Evolutionary conservation across 2,888 invertebrate genomes (phyloP), one percentile per base, ranked within the genome.

Genomic region (Dryocosmus kuriphilus): DNA sequence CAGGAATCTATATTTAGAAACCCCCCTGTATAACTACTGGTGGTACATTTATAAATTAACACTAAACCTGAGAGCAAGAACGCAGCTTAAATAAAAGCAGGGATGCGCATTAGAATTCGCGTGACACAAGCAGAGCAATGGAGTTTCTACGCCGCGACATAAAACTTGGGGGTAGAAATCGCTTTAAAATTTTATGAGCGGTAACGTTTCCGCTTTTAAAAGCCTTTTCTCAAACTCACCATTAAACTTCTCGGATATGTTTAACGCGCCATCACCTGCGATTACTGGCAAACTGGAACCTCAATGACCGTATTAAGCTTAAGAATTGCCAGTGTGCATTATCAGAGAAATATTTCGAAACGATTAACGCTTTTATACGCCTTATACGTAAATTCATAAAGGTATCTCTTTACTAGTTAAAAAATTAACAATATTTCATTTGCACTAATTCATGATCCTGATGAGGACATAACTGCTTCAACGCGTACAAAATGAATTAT

Each of bases 161-260:
- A 86, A 87, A 88, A 86, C 83, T 85, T 80, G 67, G 79, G 77
- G 77, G 84, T 86, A 87, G 86, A 89, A 90, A 90, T 89, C 86
- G 87, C 85, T 88, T 87, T 85, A 85, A 88, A 89, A 89, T 89
- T 90, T 89, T 88, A 90, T 84, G 89, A 89, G 81, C 88, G 82
- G 83, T 85, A 85, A 87, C 88, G 85, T 86, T 88, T 86, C 87
- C 82, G 81, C 83, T 83, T 83, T 85, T 85, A 84, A 88, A 87
- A 87, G 86, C 86, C 86, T 86, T 86, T 86, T 85, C 83, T 86
- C 85, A 86, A 88, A 85, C 79, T 83, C 78, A 84, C 85, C 86
- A 84, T 88, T 89, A 87, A 87, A 85, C 81, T 80, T 82, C 80
- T 74, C 82, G 79, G 81, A 77, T 81, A 80, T 83, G 82, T 86